phyloP scores from a whole-genome alignment of 2,797 vertebrate genomes.

The Ispidina picta region DNA sequence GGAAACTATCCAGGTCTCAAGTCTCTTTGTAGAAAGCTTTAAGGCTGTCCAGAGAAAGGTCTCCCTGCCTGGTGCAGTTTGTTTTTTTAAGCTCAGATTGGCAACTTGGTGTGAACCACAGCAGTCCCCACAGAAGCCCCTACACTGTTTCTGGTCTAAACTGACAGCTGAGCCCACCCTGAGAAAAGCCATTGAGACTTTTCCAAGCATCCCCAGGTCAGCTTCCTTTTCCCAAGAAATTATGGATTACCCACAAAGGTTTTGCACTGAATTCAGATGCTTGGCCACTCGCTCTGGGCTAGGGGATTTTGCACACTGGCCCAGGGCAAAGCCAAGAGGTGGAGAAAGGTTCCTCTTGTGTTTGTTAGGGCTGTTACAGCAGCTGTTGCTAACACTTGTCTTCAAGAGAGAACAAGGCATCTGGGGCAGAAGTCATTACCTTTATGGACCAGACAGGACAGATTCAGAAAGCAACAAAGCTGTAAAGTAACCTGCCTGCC shows the following conservation, averaged over 20 bases:
- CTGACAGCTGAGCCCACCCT: neutral
- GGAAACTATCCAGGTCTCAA: conserved; percentile 24
- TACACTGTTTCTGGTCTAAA: neutral
- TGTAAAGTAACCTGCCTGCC: neutral
- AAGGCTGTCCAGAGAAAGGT: neutral
- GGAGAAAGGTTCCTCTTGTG: neutral
- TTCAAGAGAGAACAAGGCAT: neutral
- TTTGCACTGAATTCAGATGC: neutral
- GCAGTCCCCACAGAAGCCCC: neutral
- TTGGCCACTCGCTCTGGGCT: neutral
- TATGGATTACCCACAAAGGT: neutral
- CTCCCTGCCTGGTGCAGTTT: neutral
- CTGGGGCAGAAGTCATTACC: neutral
- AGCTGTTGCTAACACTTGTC: neutral
- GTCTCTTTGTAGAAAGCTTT: neutral
- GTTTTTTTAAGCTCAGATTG: neutral
- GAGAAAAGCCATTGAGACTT: neutral
- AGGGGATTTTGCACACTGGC: neutral
- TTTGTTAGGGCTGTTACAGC: neutral
- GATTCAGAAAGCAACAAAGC: neutral
- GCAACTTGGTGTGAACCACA: neutral
- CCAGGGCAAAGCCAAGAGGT: fast-evolving
- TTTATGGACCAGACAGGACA: neutral
- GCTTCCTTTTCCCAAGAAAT: neutral
- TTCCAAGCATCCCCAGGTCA: fast-evolving